Conservation (phyloP, 2,888 invertebrate genomes). For the Lysandra bellargus region DNA sequence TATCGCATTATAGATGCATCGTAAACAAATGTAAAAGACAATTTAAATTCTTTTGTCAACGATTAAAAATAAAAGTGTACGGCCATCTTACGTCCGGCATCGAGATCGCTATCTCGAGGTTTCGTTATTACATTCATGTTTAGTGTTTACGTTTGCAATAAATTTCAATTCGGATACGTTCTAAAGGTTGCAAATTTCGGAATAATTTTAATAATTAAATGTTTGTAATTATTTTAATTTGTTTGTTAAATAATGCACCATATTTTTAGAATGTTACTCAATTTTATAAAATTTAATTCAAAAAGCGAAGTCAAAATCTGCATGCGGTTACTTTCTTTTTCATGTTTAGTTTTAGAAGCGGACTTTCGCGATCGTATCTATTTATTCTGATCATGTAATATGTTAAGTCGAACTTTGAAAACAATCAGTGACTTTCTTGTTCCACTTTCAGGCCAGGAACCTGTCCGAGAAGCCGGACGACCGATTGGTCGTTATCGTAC, state of each 20-base stretch:
- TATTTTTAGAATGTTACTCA: not conserved
- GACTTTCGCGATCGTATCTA: slow-evolving; percentile 28
- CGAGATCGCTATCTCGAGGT: slow-evolving; percentile 47
- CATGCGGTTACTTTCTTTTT: slow-evolving; percentile 2
- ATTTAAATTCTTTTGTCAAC: slow-evolving; percentile 29
- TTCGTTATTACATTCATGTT: slow-evolving; percentile 46
- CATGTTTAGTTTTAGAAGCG: slow-evolving; percentile 33
- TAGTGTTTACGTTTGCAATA: slow-evolving; percentile 38
- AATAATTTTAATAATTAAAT: slow-evolving; percentile 1
- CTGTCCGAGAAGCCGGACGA: slow-evolving; percentile 37
- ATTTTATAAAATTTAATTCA: not conserved
- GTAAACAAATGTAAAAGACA: slow-evolving; percentile 35
- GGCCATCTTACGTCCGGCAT: slow-evolving; percentile 44
- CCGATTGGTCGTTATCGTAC: slow-evolving; percentile 39
- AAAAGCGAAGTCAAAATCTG: not conserved
- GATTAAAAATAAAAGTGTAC: slow-evolving; percentile 30
- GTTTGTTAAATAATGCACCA: not conserved
- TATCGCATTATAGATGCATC: slow-evolving; percentile 7
- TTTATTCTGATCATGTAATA: slow-evolving; percentile 32
- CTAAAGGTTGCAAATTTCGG: not conserved
- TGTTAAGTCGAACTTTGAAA: slow-evolving; percentile 34
- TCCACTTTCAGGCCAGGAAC: slow-evolving; percentile 37
- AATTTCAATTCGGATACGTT: slow-evolving; percentile 24
- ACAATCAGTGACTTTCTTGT: slow-evolving; percentile 34
- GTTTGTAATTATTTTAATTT: not conserved